Evolutionary conservation across 2,797 vertebrate genomes (phyloP).

Genomic region (Phalanger gymnotis): DNA sequence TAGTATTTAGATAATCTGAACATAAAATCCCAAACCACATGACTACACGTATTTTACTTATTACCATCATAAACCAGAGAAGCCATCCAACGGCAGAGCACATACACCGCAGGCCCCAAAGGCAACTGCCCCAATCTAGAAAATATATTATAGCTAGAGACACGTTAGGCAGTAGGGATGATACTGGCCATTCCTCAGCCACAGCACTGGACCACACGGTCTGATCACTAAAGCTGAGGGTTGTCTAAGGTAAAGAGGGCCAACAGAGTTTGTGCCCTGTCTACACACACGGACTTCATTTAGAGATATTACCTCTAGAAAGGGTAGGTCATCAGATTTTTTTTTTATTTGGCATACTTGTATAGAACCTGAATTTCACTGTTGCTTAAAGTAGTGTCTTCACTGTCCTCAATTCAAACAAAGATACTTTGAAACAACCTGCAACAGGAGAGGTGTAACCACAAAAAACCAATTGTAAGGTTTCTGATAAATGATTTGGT

Average conservation of each 20-base stretch:
- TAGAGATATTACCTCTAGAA: neutral
- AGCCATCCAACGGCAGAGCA: neutral
- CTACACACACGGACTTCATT: neutral
- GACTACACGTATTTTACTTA: neutral
- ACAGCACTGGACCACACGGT: neutral
- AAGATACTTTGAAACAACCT: neutral
- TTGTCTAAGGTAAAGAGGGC: neutral
- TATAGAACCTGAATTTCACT: neutral
- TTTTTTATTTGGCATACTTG: neutral
- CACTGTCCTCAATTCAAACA: neutral
- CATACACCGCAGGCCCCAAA: neutral
- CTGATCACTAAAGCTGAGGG: neutral
- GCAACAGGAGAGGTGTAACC: neutral
- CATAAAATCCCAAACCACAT: conserved; percentile 4
- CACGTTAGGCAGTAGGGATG: neutral
- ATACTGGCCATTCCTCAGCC: neutral
- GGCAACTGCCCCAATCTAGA: neutral
- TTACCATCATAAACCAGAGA: neutral
- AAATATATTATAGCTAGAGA: neutral
- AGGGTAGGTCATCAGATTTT: neutral
- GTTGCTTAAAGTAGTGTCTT: neutral
- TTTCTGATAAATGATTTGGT: neutral
- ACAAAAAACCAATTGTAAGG: neutral
- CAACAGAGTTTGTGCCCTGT: neutral
- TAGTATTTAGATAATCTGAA: conserved; percentile 8